A percentile compares a stretch with the other conserved stretches of the same genome.
Conservation (phyloP, 2,888 invertebrate species). For the Agrilus mali region DNA sequence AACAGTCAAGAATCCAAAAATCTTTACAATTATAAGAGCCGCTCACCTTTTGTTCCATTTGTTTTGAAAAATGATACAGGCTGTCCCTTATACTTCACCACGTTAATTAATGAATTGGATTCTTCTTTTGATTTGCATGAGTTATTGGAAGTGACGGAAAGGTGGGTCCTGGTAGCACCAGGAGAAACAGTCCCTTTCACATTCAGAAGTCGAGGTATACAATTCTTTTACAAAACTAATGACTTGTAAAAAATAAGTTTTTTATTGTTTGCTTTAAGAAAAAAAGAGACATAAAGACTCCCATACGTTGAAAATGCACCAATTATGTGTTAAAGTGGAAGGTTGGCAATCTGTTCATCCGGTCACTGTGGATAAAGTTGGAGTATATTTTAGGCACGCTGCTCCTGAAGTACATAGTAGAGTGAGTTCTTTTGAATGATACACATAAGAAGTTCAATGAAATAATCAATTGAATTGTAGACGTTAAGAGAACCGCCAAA, state of each 20-base stretch:
- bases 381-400: slow-evolving; percentile 77
- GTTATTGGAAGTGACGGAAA: slow-evolving; percentile 29
- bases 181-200: slow-evolving; percentile 76
- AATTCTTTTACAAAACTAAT: not conserved
- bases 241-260: not conserved
- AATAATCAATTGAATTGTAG: slow-evolving; percentile 8
- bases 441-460: not conserved
- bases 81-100: slow-evolving; percentile 72
- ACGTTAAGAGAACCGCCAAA: slow-evolving; percentile 29
- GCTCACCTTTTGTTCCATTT: slow-evolving; percentile 91
- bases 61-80: slow-evolving; percentile 88
- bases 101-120: slow-evolving; percentile 60
- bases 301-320: slow-evolving; percentile 69
- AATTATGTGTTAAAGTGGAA: slow-evolving; percentile 77
- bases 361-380: slow-evolving; percentile 91
- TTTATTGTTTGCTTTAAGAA: slow-evolving; percentile 19
- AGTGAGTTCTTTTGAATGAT: slow-evolving; percentile 15
- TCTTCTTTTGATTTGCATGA: slow-evolving; percentile 26
- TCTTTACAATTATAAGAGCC: slow-evolving; percentile 52
- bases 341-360: slow-evolving; percentile 83
- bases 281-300: slow-evolving; percentile 61
- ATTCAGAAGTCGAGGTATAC: slow-evolving; percentile 60
- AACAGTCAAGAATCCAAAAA: slow-evolving; percentile 24
- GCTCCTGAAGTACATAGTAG: slow-evolving; percentile 29
- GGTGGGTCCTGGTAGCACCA: slow-evolving; percentile 62